These are phyloP conservation scores for Rhodinocichla rosea DNA, from an alignment of 2,113 vertebrate genomes.

Conservation along the genomic window DNA sequence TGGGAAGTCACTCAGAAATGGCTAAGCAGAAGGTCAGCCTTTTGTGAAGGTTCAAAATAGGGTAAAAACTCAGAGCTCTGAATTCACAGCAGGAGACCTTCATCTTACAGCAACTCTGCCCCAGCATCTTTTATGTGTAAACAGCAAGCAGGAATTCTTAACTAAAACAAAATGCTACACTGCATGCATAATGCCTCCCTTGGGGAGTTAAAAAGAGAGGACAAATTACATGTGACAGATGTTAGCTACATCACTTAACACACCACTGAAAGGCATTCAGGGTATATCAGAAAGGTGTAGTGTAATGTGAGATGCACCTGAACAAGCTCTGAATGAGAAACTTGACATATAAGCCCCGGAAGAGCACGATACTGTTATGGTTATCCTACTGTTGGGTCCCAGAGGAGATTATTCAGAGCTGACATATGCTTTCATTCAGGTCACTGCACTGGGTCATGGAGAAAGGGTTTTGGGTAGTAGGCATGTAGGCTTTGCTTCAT, in stretches of 20 bases:
- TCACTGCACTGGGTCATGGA: neutral
- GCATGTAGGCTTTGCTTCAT: neutral
- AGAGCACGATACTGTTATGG: neutral
- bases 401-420: neutral
- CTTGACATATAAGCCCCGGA: neutral
- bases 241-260: constrained; percentile 53
- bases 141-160: constrained; percentile 2
- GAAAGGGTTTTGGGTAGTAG: neutral
- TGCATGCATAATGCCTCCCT: constrained; percentile 37
- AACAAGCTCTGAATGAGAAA: constrained; percentile 1
- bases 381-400: neutral
- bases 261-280: constrained; percentile 27
- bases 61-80: neutral
- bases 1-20: neutral
- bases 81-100: neutral
- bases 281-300: neutral
- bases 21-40: neutral
- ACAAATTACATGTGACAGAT: constrained; percentile 52
- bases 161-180: constrained; percentile 17
- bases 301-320: neutral
- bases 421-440: neutral
- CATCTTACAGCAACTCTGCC: neutral
- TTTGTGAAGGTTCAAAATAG: neutral
- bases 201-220: constrained; percentile 22
- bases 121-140: neutral